Evolutionary conservation across 2,113 vertebrate species (phyloP).

Genomic region (Anolis carolinensis): DNA sequence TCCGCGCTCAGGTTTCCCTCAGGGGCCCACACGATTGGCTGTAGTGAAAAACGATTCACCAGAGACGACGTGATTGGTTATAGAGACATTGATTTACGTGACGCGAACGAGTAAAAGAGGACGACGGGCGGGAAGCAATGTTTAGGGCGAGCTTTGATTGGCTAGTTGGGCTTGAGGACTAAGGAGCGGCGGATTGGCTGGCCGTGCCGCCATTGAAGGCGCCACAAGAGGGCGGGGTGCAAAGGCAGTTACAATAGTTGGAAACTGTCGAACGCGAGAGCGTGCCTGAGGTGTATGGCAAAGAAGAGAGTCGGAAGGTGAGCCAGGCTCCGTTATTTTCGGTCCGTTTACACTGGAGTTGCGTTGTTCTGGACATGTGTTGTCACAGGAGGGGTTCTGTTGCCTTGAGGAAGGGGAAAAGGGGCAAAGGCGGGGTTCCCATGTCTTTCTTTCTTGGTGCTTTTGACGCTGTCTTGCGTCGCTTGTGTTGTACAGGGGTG

Average conservation of each 20-base stretch:
- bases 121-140: background rate
- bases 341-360: no score
- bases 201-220: background rate
- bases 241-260: background rate
- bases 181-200: fast-evolving
- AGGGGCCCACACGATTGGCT: slow-evolving; percentile 10
- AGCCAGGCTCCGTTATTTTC: background rate
- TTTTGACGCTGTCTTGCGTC: no score
- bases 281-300: background rate
- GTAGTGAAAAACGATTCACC: background rate
- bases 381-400: no score
- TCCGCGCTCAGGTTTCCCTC: slow-evolving; percentile 35
- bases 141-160: slow-evolving; percentile 12
- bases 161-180: fast-evolving
- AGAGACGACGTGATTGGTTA: background rate
- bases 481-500: no score
- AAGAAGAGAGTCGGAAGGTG: background rate
- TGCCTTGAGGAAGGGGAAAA: no score
- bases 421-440: no score
- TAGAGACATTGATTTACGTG: fast-evolving
- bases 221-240: background rate
- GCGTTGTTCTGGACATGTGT: no score
- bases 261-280: fast-evolving
- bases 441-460: no score
- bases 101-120: fast-evolving